phyloP scores from a whole-genome alignment of 2,113 vertebrate genomes.

The Sorex fumeus region DNA sequence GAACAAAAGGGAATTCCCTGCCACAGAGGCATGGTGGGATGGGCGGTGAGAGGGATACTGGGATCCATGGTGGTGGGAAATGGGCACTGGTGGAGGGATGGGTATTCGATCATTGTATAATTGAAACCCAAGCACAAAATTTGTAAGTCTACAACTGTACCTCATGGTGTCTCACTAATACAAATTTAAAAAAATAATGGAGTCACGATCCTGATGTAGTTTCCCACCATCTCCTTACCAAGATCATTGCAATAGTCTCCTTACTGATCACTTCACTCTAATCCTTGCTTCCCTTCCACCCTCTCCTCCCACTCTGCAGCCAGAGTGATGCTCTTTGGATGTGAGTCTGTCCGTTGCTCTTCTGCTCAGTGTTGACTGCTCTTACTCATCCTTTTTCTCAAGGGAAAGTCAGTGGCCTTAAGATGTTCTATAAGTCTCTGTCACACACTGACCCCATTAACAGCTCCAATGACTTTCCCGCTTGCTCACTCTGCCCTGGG shows the following conservation, averaged over 20 bases:
- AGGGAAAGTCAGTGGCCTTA: background rate
- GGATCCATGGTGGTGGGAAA: no score
- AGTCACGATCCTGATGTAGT: background rate
- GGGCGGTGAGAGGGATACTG: no score
- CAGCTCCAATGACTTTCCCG: background rate
- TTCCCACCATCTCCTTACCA: background rate
- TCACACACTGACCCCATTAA: rapidly evolving
- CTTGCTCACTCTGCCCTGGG: background rate
- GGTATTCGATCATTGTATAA: no score
- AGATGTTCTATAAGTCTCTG: background rate
- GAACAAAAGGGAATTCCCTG: no score
- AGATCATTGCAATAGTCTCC: background rate
- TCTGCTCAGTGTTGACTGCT: background rate
- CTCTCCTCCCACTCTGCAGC: background rate
- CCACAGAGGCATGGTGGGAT: no score
- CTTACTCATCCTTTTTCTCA: background rate
- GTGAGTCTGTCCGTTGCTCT: no score
- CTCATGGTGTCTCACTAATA: no score
- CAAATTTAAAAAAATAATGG: no score
- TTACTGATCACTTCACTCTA: background rate
- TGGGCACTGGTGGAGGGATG: no score
- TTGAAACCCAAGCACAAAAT: no score
- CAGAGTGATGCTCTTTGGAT: background rate
- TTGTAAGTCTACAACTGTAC: no score
- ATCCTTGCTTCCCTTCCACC: no score